Evolutionary conservation across 1,140 invertebrate species (phyloP), one percentile per base, ranked within the genome.

Genomic region (Apis florea): DNA sequence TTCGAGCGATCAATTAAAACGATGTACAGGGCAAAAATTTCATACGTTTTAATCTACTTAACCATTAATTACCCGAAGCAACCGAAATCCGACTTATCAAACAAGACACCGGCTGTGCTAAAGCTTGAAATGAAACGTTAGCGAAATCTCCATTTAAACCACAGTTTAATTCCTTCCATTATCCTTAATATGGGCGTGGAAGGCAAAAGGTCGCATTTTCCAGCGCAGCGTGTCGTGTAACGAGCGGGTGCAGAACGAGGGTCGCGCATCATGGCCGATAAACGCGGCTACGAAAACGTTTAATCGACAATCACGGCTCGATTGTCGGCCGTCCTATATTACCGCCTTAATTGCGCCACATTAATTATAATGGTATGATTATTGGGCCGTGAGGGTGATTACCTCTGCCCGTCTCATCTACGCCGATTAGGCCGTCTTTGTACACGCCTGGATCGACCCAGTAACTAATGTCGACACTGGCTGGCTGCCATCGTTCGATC

Each of bases 311-410:
- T 89, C 89, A 89, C 70, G 82, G 77, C 78, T 77, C 86, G 85
- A 90, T 90, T 90, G 88, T 90, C 79, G 68, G 26, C 63, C 64
- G 66, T 85, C 68, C 83, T 79, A 83, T 79, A 83, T 81, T 89
- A 88, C 82, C 80, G 83, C 84, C 85, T 90, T 92, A 91, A 91
- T 91, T 92, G 84, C 85, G 79, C 49, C 79, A 82, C 88, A 90
- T 91, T 90, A 91, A 91, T 90, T 92, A 90, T 90, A 91, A 91
- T 86, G 84, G 84, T 83, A 89, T 86, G 89, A 92, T 93, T 91
- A 91, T 90, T 88, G 87, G 84, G 83, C 73, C 87, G 88, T 79
- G 71, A 88, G 87, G 83, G 85, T 86, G 77, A 84, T 87, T 87
- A 88, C 74, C 66, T 64, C 21, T 51, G 79, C 79, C 74, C 74